A percentile compares a stretch with the other conserved stretches of the same genome.
Evolutionary conservation across 2,113 vertebrate species (phyloP).

Genomic region (Colistium nudipinnis): DNA sequence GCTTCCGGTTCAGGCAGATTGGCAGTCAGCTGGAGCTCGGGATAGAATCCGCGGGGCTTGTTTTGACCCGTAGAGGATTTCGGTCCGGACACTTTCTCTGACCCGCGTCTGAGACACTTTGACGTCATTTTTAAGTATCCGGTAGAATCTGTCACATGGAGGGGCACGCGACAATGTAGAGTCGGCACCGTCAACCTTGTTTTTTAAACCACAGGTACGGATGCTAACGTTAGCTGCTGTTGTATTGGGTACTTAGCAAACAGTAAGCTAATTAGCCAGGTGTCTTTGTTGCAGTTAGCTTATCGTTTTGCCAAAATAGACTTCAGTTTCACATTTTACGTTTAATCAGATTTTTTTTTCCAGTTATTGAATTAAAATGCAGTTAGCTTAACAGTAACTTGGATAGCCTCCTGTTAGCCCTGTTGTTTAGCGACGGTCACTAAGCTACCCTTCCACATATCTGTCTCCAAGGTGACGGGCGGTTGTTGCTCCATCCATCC

Average conservation of each 20-base stretch:
- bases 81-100: not conserved
- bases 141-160: not conserved
- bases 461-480: conserved; percentile 75
- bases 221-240: conserved; percentile 63
- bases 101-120: not conserved
- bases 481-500: conserved; percentile 39
- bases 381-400: not conserved
- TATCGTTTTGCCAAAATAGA: not conserved
- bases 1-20: conserved; percentile 19
- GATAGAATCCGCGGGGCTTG: conserved; percentile 41
- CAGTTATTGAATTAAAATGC: not conserved
- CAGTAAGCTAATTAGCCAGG: conserved; percentile 27
- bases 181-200: not conserved
- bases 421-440: conserved; percentile 52
- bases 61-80: conserved; percentile 31
- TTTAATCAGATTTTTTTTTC: not conserved
- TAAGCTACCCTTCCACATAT: conserved; percentile 54
- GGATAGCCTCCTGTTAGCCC: conserved; percentile 19
- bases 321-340: not conserved
- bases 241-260: conserved; percentile 42
- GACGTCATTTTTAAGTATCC: not conserved
- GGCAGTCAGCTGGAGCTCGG: conserved; percentile 58
- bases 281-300: not conserved
- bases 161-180: conserved; percentile 10
- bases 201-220: conserved; percentile 44